Evolutionary conservation across 2,888 invertebrate species (phyloP), one percentile per base, ranked within the genome.

Genomic region (Limnephilus marmoratus): DNA sequence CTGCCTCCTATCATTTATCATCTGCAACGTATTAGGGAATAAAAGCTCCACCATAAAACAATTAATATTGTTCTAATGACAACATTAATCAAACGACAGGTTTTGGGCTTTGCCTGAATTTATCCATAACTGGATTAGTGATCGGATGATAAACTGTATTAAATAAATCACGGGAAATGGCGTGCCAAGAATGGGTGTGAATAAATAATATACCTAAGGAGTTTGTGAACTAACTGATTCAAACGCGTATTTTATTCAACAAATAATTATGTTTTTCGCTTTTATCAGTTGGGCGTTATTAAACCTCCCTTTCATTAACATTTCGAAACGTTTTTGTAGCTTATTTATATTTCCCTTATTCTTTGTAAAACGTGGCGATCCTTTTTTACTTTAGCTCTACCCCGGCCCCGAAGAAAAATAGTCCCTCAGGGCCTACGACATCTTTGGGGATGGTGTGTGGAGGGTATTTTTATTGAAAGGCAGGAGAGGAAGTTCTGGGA

Each of bases 11-110:
- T 86, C 86, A 45, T 86, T 86, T 86, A 86, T 86, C 86, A 86
- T 45, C 49, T 86, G 86, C 86, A 49, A 29, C 86, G 49, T 86
- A 45, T 86, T 41, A 86, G n/a, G 45, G 86, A 85, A 45, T 45
- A 86, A 41, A 45, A 86, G 45, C 86, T 86, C 45, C 12, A 1
- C 86, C 86, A 29, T 86, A 85, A 92, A 92, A 90, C 92, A 90
- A 92, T 92, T 81, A 90, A 45, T 85, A 45, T 81, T 90, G 85
- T 81, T 88, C 85, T 90, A 92, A 90, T 86, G 90, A 85, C 90
- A 90, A 80, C 89, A 92, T 92, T 92, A 85, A 91, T 85, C 90
- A 86, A 90, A 45, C 89, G 85, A 86, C 91, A 89, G 82, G 89
- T 83, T 91, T 82, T 81, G 31, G 80, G 41, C 82, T 82, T 31